Evolutionary conservation across 1,140 invertebrate species (phyloP), one percentile per base, ranked within the genome.

Genomic region (Metaphire vulgaris): DNA sequence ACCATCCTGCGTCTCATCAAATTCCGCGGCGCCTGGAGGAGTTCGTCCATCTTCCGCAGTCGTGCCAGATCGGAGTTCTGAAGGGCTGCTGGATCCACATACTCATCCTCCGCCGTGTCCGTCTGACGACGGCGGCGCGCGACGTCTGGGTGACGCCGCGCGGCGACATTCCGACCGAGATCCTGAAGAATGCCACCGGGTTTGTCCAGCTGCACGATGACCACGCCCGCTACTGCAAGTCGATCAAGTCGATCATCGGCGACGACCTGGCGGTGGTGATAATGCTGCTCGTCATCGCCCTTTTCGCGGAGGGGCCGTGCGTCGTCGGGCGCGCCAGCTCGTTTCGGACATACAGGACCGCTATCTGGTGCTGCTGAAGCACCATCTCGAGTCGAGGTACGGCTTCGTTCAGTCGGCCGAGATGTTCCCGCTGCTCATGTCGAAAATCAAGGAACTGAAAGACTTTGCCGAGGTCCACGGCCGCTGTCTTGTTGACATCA

Each of bases 11-110:
- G 93, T 30, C 86, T 96, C 33, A 96, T 96, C 80, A 94, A 94
- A 85, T 95, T 95, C 91, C 93, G 0, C 96, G 96, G 81, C 92
- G 91, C 90, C 30, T 96, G 95, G 83, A 93, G 92, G 84, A 93
- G 91, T 81, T 92, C 95, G 90, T 95, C 92, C 81, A 33, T 1
- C 73, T 80, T 64, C 29, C 72, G 41, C 92, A 95, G 82, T 92
- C 93, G 80, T 93, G 95, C 87, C 94, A 96, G 87, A 90, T 96
- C 68, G 92, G 93, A 26, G 85, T 96, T 16, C 84, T 96, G 0
- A 96, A 97, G 86, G 93, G 0, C 92, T 92, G 78, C 92, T 92
- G 33, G 92, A 95, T 87, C 92, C 96, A 78, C 73, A 74, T 78
- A 89, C 92, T 97, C 90, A 92, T 96, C 34, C 87, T 96, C n/a